Conservation (phyloP, 2,113 vertebrate species). For the Suricata suricatta region DNA sequence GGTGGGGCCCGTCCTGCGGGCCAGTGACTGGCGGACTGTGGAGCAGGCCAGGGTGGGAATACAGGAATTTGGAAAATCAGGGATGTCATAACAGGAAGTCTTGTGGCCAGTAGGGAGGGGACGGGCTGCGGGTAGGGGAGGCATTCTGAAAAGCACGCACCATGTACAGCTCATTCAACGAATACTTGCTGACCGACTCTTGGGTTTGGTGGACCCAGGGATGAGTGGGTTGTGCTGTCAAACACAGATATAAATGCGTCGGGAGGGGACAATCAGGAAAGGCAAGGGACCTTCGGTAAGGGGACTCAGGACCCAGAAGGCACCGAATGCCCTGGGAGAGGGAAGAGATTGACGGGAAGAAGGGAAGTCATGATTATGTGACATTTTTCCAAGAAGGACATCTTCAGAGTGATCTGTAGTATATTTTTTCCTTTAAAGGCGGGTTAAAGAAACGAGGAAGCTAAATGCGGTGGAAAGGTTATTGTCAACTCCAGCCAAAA, state of each 20-base stretch:
- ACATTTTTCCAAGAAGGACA: neutral
- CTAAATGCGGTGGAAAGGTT: neutral
- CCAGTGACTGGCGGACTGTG: fast-evolving
- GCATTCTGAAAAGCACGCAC: fast-evolving
- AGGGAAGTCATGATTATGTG: neutral
- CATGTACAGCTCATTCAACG: neutral
- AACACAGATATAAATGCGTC: too few species aligned
- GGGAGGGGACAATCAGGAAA: neutral
- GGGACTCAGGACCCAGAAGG: fast-evolving
- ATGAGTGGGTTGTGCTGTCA: neutral
- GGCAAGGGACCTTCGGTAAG: too few species aligned
- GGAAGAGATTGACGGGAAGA: too few species aligned
- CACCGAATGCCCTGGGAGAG: fast-evolving
- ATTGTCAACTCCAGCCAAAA: neutral
- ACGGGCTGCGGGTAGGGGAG: too few species aligned
- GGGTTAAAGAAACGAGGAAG: neutral
- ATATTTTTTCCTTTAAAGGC: neutral
- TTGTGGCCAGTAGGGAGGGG: neutral
- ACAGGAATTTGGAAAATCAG: neutral
- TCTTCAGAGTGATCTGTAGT: neutral
- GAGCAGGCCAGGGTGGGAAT: neutral
- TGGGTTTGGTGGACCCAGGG: neutral
- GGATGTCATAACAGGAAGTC: neutral
- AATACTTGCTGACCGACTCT: neutral
- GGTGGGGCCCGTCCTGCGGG: neutral